Evolutionary conservation across 2,797 vertebrate genomes (phyloP).

Genomic region (Lemur catta): DNA sequence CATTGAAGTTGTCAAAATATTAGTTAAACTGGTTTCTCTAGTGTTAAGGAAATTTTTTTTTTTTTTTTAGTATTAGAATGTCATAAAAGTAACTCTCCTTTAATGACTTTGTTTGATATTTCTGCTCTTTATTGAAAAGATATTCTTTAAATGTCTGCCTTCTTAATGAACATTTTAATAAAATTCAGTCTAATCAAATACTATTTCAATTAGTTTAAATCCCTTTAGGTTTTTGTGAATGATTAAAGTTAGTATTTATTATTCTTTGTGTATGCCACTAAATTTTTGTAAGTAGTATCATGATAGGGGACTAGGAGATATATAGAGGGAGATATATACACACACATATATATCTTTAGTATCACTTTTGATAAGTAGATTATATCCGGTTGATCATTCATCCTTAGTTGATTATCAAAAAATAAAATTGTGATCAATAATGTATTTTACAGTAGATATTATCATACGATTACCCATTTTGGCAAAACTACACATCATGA

Average conservation of each 20-base stretch:
- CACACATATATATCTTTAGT: not conserved
- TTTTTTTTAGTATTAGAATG: not conserved
- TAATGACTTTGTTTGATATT: not conserved
- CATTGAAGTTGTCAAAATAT: not conserved
- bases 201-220: conserved; percentile 29
- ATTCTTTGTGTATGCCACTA: not conserved
- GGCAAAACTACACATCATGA: not conserved
- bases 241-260: not conserved
- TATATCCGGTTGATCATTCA: not conserved
- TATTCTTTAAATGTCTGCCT: not conserved
- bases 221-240: not conserved
- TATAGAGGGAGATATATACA: not conserved
- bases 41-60: not conserved
- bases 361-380: not conserved
- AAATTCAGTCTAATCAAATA: not conserved
- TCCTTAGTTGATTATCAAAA: not conserved
- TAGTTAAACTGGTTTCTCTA: conserved; percentile 41
- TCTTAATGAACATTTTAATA: not conserved
- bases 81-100: not conserved
- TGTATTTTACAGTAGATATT: not conserved
- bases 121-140: not conserved
- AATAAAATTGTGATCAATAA: not conserved
- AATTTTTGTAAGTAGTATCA: not conserved
- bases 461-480: not conserved
- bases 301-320: not conserved